Evolutionary conservation across 2,113 vertebrate species (phyloP).

Genomic region (Psilopsiagon aymara): DNA sequence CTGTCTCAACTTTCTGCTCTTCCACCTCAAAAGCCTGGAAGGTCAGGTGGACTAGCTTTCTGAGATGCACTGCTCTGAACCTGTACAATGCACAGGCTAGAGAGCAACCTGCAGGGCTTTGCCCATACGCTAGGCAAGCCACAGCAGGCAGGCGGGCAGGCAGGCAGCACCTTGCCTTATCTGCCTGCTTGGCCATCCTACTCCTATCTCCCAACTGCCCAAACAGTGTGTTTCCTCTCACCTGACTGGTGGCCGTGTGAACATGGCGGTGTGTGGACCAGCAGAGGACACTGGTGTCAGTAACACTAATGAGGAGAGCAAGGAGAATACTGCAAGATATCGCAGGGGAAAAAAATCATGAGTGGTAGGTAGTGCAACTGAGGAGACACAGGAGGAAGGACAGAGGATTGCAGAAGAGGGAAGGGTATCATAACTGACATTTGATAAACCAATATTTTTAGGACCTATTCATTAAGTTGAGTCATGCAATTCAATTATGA

Average conservation of each 20-base stretch:
- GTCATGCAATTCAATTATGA: not conserved
- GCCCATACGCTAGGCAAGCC: not conserved
- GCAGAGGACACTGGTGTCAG: accelerated
- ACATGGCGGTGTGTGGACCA: not conserved
- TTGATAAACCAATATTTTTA: not conserved
- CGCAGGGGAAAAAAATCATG: not conserved
- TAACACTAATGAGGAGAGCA: accelerated
- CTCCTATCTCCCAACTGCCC: not conserved
- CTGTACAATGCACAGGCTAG: not conserved
- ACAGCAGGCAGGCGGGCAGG: not conserved
- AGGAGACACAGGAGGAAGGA: not conserved
- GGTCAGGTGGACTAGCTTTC: accelerated
- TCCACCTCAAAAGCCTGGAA: not conserved
- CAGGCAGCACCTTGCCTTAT: not conserved
- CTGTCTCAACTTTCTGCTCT: not conserved
- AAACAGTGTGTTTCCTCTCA: not conserved
- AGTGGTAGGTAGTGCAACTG: accelerated
- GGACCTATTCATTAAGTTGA: not conserved
- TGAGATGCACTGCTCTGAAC: not conserved
- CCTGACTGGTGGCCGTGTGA: not conserved
- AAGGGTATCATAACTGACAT: not conserved
- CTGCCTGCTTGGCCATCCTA: not conserved
- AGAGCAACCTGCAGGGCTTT: no score
- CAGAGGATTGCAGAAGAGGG: not conserved
- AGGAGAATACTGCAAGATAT: accelerated